Conservation (phyloP, 2,888 invertebrate genomes). For the Synergus itoensis region DNA sequence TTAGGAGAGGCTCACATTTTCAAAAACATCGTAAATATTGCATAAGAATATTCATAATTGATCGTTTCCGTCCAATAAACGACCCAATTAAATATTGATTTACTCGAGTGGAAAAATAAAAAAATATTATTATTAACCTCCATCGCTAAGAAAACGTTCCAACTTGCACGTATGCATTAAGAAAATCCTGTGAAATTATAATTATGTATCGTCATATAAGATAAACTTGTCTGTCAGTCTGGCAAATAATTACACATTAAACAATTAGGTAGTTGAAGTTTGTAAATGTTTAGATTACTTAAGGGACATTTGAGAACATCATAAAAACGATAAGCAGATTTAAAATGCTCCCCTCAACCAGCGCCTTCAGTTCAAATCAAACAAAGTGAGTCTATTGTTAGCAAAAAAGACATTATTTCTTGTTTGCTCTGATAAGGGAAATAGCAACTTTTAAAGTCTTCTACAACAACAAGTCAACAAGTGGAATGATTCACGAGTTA, state of each 20-base stretch:
- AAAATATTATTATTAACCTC: background rate
- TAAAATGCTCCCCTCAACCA: background rate
- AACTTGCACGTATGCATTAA: background rate
- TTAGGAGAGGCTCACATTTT: background rate
- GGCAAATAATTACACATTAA: background rate
- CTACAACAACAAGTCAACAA: background rate
- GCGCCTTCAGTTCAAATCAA: background rate
- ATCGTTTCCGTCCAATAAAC: background rate
- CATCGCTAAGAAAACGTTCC: background rate
- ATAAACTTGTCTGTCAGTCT: background rate
- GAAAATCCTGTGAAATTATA: background rate
- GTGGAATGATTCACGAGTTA: background rate
- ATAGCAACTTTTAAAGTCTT: background rate
- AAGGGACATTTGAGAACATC: background rate
- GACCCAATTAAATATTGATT: background rate
- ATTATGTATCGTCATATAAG: background rate
- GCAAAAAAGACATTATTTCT: background rate
- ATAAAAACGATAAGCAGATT: slow-evolving; percentile 6
- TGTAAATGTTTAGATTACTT: background rate
- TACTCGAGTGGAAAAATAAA: background rate
- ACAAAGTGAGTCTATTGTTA: background rate
- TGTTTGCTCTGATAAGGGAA: background rate
- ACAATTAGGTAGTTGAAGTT: background rate
- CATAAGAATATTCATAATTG: background rate
- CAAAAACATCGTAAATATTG: background rate